Conservation (phyloP, 2,113 vertebrate species). For the Trochalopteron elliotii region DNA sequence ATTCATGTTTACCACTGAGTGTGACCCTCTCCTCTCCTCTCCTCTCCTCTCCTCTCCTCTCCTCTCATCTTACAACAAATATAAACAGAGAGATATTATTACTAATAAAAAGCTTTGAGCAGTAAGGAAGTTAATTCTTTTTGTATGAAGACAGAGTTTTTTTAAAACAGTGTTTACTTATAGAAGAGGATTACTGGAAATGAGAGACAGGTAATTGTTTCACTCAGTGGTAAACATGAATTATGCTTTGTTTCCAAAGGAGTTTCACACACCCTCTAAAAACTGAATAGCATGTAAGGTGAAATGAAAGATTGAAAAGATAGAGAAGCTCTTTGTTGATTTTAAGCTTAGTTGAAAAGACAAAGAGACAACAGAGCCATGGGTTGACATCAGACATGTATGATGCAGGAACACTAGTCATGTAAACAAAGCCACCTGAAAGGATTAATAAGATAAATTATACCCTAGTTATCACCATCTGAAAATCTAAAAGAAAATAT, state of each 20-base stretch:
- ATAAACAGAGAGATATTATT: not conserved
- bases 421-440: slow-evolving; percentile 64
- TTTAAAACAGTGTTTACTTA: slow-evolving; percentile 8
- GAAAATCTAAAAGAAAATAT: slow-evolving; percentile 61
- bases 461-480: slow-evolving; percentile 34
- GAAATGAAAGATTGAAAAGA: slow-evolving; percentile 51
- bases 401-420: slow-evolving; percentile 47
- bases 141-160: not conserved
- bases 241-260: slow-evolving; percentile 65
- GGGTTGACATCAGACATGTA: slow-evolving; percentile 48
- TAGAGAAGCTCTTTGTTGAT: slow-evolving; percentile 62
- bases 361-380: slow-evolving; percentile 41
- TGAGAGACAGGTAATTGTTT: slow-evolving; percentile 57
- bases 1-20: too few species aligned
- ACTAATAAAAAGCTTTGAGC: not conserved
- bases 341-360: slow-evolving; percentile 46
- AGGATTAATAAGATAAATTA: slow-evolving; percentile 65
- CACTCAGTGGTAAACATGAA: slow-evolving; percentile 59
- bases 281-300: slow-evolving; percentile 31
- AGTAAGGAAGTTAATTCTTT: not conserved
- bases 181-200: slow-evolving; percentile 37
- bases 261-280: slow-evolving; percentile 46
- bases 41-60: not conserved
- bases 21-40: too few species aligned
- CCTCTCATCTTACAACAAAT: not conserved